phyloP scores from a whole-genome alignment of 2,113 vertebrate genomes.

The Odontesthes bonariensis region DNA sequence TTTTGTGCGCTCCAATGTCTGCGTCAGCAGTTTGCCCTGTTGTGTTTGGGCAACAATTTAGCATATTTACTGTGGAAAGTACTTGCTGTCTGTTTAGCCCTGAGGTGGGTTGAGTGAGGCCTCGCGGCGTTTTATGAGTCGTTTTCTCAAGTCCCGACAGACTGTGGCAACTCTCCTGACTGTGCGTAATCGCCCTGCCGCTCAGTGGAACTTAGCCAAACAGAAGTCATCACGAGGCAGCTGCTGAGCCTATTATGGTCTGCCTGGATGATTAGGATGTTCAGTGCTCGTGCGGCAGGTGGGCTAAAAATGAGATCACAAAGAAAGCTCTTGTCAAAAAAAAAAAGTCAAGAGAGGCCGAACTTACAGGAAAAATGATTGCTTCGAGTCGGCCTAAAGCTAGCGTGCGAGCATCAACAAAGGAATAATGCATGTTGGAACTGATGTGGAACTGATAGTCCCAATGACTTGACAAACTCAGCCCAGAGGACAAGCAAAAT shows the following conservation, averaged over 20 bases:
- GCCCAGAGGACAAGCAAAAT: constrained; percentile 18
- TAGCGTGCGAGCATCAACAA: background rate
- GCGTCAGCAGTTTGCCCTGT: constrained; percentile 3
- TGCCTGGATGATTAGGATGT: constrained; percentile 26
- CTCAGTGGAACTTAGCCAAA: constrained; percentile 57
- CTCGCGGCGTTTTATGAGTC: constrained; percentile 24
- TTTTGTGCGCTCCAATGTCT: background rate
- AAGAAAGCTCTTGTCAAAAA: background rate
- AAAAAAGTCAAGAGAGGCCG: constrained; percentile 5
- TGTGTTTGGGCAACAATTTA: constrained; percentile 20
- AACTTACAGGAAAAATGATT: background rate
- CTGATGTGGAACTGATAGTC: background rate
- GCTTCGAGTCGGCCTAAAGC: background rate
- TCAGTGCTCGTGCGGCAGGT: constrained; percentile 16
- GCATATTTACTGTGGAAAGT: constrained; percentile 34
- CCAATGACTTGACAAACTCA: constrained; percentile 41
- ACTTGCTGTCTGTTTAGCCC: constrained; percentile 43
- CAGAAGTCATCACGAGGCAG: constrained; percentile 44
- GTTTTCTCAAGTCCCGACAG: constrained; percentile 40
- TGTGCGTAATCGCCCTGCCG: constrained; percentile 44
- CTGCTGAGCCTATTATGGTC: constrained; percentile 41
- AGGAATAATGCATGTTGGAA: too few species aligned
- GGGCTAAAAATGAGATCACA: background rate
- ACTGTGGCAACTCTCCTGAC: constrained; percentile 55
- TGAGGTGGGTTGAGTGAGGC: constrained; percentile 27